Evolutionary conservation across 2,113 vertebrate genomes (phyloP), one percentile per base, ranked within the genome.

Genomic region (Gnathonemus longibarbis): DNA sequence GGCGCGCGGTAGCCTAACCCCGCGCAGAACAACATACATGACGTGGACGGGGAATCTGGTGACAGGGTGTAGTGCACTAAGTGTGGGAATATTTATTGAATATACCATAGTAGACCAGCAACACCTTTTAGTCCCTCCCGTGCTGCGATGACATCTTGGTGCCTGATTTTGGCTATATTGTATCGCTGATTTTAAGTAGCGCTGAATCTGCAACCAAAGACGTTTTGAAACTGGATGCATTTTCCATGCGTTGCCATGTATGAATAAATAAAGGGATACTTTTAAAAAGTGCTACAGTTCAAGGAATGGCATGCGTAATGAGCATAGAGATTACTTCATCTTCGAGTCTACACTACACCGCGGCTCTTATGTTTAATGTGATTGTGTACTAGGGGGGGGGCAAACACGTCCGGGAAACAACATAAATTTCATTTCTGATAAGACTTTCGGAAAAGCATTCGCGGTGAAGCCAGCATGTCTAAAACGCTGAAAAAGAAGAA

Each of bases 401-500:
- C 52, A 70, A 88, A 56, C 74, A 45, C 70, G 88, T 88, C 52
- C 90, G 80, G 70, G 66, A 80, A 85, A 90, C 89, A 91, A 70
- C 1, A n/a, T 91, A 93, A 5, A n/a, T 85, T 84, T 50, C 90
- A 80, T 88, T 21, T 39, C 15, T 80, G 74, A 80, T 70, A 11
- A 91, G 91, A 92, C 93, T 92, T 88, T 39, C 52, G 52, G 31
- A 31, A 77, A n/a, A 90, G 48, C 70, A 89, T 87, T 74, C 77
- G 62, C 74, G n/a, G 94, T 92, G 92, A 88, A 88, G 49, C 4
- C 89, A 93, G 70, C 91, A 99, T 99, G 98, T 98, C 98, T 94
- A 98, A 98, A 94, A 98, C 98, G 77, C 96, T 99, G 94, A 98
- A 98, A 91, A 98, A 97, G 95, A 97, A 97, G 96, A 97, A 97